Base-by-base conservation (phyloP, 2,113 vertebrate species). In the Ahaetulla prasina region DNA sequence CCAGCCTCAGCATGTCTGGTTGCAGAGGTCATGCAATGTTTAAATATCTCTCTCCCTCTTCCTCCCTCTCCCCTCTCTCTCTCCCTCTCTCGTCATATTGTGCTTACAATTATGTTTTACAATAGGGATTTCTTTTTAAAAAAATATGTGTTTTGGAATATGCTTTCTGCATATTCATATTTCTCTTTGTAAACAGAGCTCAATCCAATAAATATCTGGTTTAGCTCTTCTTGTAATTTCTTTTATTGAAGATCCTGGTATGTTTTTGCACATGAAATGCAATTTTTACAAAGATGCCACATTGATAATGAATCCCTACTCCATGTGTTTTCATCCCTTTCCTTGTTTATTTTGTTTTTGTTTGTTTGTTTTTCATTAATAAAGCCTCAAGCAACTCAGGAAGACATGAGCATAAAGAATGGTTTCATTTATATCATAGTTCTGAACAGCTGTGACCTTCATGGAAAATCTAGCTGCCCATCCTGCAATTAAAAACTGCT, bases 1-100 rank as follows among this genome's bases (percentile, higher is more conserved):
- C 97, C 97, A 97, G 97, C 96, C 98, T 97, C 97, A 95, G 96
- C 96, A 96, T 97, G 97, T 98, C 97, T 97, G 96, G 97, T 98
- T 97, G 97, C 94, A 89, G 97, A 98, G 98, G 98, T 98, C 98
- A 98, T 95, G 96, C 96, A 86, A 49, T 98, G 98, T 97, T 97
- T 97, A 94, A 18, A 89, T 18, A 27, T 50, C 85, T 12, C 27
- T 11, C 9, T 35, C 53, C 27, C 22, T 30, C 50, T 25, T 16
- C 3, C 53, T 20, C 1, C 5, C 52, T 20, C 18, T 20, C 53
- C 52, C 0, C 16, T 53, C 52, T 1, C 53, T 20, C 18, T 5
- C 18, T 54, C 53, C 0, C 53, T 53, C 53, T 18, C 53, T 18
- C 3, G n/a, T 16, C 84, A 96, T 92, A 94, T 94, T 92, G 60